phyloP scores from a whole-genome alignment of 2,797 vertebrate genomes.

The Amazona ochrocephala region DNA sequence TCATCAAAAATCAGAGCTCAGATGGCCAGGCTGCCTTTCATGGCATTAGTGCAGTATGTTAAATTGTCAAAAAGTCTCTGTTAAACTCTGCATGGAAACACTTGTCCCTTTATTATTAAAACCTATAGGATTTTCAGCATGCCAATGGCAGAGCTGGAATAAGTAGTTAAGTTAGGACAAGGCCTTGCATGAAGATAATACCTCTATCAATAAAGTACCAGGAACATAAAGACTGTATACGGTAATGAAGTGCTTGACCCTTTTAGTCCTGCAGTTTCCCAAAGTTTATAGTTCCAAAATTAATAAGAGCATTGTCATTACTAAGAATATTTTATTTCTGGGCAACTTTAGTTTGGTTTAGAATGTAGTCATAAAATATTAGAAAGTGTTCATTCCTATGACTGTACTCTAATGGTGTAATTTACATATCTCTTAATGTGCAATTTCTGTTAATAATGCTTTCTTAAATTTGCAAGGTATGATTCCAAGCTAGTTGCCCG shows the following conservation, averaged over 20 bases:
- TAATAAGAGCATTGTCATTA: background rate
- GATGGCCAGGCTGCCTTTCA: background rate
- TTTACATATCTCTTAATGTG: background rate
- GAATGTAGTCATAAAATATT: background rate
- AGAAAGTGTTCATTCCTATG: background rate
- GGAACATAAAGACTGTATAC: background rate
- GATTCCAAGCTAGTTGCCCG: background rate
- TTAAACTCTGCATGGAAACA: constrained; percentile 5
- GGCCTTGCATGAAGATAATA: background rate
- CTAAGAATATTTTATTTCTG: constrained; percentile 5
- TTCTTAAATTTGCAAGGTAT: background rate
- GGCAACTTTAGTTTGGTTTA: background rate
- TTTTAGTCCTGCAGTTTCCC: background rate
- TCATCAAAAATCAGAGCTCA: background rate
- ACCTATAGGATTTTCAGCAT: background rate
- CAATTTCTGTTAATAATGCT: background rate
- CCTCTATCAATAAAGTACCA: background rate
- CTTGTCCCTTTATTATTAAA: constrained; percentile 39
- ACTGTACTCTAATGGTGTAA: background rate
- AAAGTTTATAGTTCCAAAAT: constrained; percentile 9
- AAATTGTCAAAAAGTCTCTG: constrained; percentile 1
- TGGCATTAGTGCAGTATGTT: background rate
- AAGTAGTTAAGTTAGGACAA: background rate
- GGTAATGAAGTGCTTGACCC: constrained; percentile 29
- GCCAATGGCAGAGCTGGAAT: background rate